A percentile compares a stretch with the other conserved stretches of the same genome.
phyloP scores from a whole-genome alignment of 2,888 invertebrate species.

The Drosophila aldrichi region DNA sequence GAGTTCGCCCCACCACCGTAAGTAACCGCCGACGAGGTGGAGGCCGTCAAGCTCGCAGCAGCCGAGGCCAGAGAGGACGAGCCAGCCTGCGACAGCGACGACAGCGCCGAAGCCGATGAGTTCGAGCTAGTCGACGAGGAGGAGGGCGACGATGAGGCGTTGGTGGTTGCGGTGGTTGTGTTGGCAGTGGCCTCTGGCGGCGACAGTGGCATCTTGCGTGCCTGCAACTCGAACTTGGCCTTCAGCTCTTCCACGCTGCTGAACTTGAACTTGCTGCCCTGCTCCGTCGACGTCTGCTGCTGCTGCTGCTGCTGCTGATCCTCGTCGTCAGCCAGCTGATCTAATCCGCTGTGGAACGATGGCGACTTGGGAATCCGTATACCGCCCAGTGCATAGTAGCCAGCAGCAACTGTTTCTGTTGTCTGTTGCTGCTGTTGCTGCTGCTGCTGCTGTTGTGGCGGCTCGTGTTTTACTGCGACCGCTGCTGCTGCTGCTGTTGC shows the following conservation, averaged over 20 bases:
- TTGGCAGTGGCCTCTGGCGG: conserved; percentile 61
- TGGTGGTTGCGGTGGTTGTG: conserved; percentile 18
- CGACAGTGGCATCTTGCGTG: conserved; percentile 82
- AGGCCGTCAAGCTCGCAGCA: conserved; percentile 63
- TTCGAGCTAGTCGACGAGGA: conserved; percentile 72
- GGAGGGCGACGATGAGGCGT: conserved; percentile 67
- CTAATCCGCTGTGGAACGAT: conserved; percentile 94
- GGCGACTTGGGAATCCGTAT: conserved; percentile 92
- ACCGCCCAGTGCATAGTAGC: conserved; percentile 85
- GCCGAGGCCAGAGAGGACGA: conserved; percentile 68
- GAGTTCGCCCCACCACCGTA: conserved; percentile 68
- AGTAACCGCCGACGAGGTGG: conserved; percentile 66
- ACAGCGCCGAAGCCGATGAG: conserved; percentile 66
- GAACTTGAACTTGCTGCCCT: conserved; percentile 57
- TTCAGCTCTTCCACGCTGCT: conserved; percentile 80
- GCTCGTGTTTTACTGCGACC: conserved; percentile 22
- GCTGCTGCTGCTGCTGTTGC: conserved; percentile 22
- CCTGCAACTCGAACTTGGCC: conserved; percentile 72
- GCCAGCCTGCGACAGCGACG: conserved; percentile 70
- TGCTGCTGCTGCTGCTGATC: conserved; percentile 1
- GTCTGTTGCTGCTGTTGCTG: conserved; percentile 11
- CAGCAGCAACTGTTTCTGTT: conserved; percentile 38
- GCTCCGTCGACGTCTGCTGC: conserved; percentile 22
- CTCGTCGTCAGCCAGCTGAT: conserved; percentile 87
- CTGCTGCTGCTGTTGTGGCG: conserved; percentile 26